Conservation (phyloP, 2,797 vertebrate species). For the Columba guinea region DNA sequence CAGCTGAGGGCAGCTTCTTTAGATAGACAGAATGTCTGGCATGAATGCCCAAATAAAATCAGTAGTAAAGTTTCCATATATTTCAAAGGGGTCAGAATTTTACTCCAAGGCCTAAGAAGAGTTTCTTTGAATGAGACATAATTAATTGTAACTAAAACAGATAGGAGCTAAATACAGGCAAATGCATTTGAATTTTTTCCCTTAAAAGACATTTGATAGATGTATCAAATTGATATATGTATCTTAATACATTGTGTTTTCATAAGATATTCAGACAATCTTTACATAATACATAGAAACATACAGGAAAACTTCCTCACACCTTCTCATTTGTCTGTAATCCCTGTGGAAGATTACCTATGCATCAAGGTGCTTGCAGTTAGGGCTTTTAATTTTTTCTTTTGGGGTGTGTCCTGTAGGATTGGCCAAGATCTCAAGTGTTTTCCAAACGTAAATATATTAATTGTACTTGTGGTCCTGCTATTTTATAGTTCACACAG, state of each 20-base stretch:
- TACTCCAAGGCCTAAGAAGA: neutral
- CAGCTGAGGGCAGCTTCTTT: neutral
- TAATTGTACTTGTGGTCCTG: neutral
- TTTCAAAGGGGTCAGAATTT: neutral
- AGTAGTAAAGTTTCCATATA: neutral
- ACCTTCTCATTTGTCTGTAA: neutral
- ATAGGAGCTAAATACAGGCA: neutral
- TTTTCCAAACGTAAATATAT: neutral
- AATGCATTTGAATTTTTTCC: neutral
- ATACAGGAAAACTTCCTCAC: neutral
- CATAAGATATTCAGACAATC: neutral
- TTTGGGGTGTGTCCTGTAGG: neutral
- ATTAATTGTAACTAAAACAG: neutral
- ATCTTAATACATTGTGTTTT: neutral
- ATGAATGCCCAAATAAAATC: neutral
- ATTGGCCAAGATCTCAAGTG: neutral
- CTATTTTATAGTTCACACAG: neutral
- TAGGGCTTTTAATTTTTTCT: neutral
- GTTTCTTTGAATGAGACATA: neutral
- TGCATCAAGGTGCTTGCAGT: neutral
- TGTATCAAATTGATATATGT: neutral
- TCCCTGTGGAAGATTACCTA: neutral
- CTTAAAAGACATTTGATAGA: neutral
- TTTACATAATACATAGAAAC: neutral
- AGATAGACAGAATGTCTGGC: neutral